Conservation (phyloP, 2,888 invertebrate genomes). For the Rhagophthalmus giganteus region DNA sequence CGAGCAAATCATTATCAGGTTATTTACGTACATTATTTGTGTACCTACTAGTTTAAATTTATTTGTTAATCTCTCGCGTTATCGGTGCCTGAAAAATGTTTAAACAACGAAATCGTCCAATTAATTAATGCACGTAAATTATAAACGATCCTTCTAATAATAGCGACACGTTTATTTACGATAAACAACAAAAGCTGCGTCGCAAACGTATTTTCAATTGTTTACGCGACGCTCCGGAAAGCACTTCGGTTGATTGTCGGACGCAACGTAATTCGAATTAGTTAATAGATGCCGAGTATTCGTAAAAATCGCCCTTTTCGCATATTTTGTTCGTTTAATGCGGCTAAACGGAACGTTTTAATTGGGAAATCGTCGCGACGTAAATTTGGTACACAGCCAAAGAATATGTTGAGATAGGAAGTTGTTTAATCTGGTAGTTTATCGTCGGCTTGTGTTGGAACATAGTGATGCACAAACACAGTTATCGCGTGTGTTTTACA, state of each 20-base stretch:
- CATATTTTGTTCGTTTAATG: no score
- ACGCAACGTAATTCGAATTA: no score
- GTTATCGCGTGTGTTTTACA: constrained; percentile 8
- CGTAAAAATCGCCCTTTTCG: no score
- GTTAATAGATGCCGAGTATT: no score
- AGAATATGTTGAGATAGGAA: constrained; percentile 17
- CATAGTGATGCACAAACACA: constrained; percentile 15
- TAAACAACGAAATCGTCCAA: neutral
- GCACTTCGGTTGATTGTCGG: no score
- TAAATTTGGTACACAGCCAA: constrained; percentile 19
- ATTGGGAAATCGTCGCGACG: neutral
- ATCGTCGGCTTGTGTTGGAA: constrained; percentile 15
- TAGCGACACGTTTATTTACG: constrained; percentile 4
- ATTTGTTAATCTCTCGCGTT: no score
- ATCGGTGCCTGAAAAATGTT: no score
- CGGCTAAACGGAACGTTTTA: neutral
- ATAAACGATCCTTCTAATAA: constrained; percentile 9
- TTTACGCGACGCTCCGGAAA: no score
- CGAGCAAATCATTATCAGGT: no score
- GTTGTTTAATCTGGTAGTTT: constrained; percentile 24
- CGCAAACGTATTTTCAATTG: neutral
- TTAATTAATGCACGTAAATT: neutral
- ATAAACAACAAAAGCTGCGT: constrained; percentile 14
- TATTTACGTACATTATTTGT: no score
- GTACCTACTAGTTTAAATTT: no score